Percentiles rank a stretch among this genome's conserved stretches.
Evolutionary conservation across 2,888 invertebrate genomes (phyloP).

Genomic region (Hedychridium roseum): DNA sequence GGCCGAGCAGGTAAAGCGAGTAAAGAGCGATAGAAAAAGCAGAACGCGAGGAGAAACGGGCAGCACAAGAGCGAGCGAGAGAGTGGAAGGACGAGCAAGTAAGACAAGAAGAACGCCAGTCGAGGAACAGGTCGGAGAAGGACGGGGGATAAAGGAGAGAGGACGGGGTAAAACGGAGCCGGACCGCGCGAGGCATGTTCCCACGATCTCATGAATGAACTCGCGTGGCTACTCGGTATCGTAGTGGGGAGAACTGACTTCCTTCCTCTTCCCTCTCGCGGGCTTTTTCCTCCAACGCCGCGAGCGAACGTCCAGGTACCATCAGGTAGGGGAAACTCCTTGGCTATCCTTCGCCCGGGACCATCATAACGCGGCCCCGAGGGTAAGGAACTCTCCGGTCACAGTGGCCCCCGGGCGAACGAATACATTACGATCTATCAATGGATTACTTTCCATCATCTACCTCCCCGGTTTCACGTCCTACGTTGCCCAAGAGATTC

Average conservation of each 20-base stretch:
- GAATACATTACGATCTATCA: too few relatives aligned
- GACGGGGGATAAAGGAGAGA: conserved; percentile 38
- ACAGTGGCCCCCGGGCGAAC: conserved; percentile 16
- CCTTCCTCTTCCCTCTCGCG: conserved; percentile 23
- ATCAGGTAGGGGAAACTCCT: conserved; percentile 19
- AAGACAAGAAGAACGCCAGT: conserved; percentile 23
- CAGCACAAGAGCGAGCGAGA: not conserved
- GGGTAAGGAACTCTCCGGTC: conserved; percentile 48
- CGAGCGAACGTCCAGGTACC: conserved; percentile 4
- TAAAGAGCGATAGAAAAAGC: conserved; percentile 3
- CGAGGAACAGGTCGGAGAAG: conserved; percentile 25
- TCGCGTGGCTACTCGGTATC: conserved; percentile 58
- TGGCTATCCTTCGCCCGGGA: too few relatives aligned
- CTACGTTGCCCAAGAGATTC: too few relatives aligned
- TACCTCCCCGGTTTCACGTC: too few relatives aligned
- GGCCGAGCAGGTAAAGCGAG: too few relatives aligned
- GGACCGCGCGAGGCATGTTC: conserved; percentile 56
- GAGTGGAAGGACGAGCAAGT: conserved; percentile 5
- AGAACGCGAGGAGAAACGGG: conserved; percentile 21
- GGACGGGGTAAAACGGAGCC: conserved; percentile 62
- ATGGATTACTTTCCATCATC: too few relatives aligned
- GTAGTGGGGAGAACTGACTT: conserved; percentile 39
- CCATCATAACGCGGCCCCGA: conserved; percentile 16
- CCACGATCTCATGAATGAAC: conserved; percentile 65
- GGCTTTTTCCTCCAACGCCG: conserved; percentile 2